These are phyloP conservation scores for Catonia carolina DNA, from an alignment of 2,888 invertebrate genomes.

Conservation along the genomic window DNA sequence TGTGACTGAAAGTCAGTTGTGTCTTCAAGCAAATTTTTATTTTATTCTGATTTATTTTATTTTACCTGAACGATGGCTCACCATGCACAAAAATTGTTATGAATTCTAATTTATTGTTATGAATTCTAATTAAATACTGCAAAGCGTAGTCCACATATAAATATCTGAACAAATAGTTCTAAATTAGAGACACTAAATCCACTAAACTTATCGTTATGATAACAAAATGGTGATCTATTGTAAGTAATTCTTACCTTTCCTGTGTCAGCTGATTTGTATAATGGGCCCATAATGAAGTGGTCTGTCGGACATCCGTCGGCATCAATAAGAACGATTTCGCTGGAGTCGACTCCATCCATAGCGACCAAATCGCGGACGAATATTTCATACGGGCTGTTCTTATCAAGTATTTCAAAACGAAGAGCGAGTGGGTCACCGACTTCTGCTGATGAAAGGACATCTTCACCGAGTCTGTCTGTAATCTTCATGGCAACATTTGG, in stretches of 20 bases:
- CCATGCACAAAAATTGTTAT: too few species aligned
- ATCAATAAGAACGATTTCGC: slow-evolving; percentile 87
- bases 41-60: too few species aligned
- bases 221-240: too few species aligned
- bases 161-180: too few species aligned
- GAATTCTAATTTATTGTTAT: too few species aligned
- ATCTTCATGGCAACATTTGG: slow-evolving; percentile 93
- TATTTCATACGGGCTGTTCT: slow-evolving; percentile 90
- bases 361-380: slow-evolving; percentile 91
- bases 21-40: too few species aligned
- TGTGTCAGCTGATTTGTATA: slow-evolving; percentile 71
- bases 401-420: slow-evolving; percentile 86
- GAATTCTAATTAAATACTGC: too few species aligned
- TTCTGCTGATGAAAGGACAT: slow-evolving; percentile 79
- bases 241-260: slow-evolving; percentile 63
- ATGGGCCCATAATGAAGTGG: slow-evolving; percentile 88
- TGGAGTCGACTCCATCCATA: slow-evolving; percentile 88
- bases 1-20: too few species aligned
- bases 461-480: slow-evolving; percentile 74
- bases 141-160: too few species aligned
- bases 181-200: too few species aligned
- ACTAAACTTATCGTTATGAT: too few species aligned
- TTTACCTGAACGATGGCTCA: too few species aligned
- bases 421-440: slow-evolving; percentile 88
- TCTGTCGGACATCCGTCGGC: slow-evolving; percentile 89